Evolutionary conservation across 2,888 invertebrate species (phyloP).

Genomic region (Calliphora vomitoria): DNA sequence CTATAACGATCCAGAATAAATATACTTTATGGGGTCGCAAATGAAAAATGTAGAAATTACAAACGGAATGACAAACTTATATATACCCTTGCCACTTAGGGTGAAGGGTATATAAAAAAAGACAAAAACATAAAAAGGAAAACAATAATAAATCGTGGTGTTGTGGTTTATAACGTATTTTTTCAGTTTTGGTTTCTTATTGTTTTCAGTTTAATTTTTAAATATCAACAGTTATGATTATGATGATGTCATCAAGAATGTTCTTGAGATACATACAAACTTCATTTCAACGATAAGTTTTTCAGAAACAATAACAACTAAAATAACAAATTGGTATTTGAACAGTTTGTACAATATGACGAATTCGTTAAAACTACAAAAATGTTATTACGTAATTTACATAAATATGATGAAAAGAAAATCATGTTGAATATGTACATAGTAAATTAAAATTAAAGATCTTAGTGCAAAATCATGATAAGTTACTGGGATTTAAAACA

Average conservation of each 20-base stretch:
- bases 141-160: conserved; percentile 17
- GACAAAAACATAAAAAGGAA: neutral
- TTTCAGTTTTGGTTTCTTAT: conserved; percentile 22
- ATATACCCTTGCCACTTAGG: too few species aligned
- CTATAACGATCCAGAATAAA: too few species aligned
- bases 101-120: neutral
- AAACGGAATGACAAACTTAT: too few species aligned
- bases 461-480: too few species aligned
- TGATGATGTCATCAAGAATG: conserved; percentile 67
- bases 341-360: conserved; percentile 13
- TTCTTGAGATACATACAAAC: conserved; percentile 46
- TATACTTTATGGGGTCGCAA: too few species aligned
- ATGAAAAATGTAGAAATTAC: too few species aligned
- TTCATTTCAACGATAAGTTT: conserved; percentile 42
- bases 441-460: too few species aligned
- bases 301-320: neutral
- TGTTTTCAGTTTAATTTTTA: conserved; percentile 6
- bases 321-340: neutral
- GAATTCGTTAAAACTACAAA: neutral
- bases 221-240: conserved; percentile 58
- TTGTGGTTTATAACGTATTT: conserved; percentile 17
- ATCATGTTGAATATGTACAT: too few species aligned
- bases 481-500: too few species aligned
- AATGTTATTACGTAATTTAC: too few species aligned
- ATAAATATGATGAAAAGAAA: too few species aligned